Evolutionary conservation across 2,113 vertebrate species (phyloP).

Genomic region (Plecotus auritus): DNA sequence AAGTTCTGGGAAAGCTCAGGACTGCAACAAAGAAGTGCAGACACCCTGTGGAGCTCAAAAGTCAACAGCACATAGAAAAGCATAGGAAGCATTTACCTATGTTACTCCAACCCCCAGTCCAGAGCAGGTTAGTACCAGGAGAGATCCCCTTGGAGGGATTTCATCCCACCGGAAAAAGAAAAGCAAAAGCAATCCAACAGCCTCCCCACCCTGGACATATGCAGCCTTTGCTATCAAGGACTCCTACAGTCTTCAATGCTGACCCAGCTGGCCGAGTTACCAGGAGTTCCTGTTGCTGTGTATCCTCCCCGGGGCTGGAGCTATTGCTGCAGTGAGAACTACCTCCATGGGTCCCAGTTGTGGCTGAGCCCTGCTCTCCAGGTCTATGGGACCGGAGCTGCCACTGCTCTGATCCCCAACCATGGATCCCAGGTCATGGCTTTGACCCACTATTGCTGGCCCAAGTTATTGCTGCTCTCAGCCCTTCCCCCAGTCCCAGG

Average conservation of each 20-base stretch:
- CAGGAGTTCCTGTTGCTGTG: background rate
- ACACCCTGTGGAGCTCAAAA: too few species aligned
- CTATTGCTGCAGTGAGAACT: background rate
- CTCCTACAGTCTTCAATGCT: background rate
- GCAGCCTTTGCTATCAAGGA: background rate
- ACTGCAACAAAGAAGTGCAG: too few species aligned
- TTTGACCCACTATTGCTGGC: background rate
- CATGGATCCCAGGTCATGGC: background rate
- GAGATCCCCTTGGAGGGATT: too few species aligned
- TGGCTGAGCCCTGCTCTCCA: background rate
- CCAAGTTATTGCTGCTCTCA: background rate
- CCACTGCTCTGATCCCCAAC: background rate
- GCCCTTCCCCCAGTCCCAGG: background rate
- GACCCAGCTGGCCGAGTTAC: background rate
- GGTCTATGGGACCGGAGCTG: background rate
- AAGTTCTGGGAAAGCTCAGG: too few species aligned
- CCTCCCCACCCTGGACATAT: too few species aligned
- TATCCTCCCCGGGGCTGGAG: background rate
- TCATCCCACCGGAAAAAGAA: too few species aligned
- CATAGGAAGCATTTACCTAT: too few species aligned
- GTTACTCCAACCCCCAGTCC: too few species aligned
- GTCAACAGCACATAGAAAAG: too few species aligned
- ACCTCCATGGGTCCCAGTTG: background rate
- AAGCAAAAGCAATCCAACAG: too few species aligned
- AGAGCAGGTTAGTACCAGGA: too few species aligned